phyloP scores from a whole-genome alignment of 2,888 invertebrate species.

The Amphipoea oculea region DNA sequence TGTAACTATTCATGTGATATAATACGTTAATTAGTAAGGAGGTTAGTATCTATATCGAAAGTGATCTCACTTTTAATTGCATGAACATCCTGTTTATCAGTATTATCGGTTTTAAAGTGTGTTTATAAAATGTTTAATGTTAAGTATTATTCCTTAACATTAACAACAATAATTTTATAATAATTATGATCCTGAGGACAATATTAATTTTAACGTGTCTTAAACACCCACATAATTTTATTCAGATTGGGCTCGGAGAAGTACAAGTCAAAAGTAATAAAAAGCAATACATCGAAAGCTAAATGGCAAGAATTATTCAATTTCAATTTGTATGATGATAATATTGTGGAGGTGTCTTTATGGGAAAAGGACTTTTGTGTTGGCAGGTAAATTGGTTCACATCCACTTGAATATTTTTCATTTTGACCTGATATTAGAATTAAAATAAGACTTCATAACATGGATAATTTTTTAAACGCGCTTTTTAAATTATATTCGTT shows the following conservation, averaged over 20 bases:
- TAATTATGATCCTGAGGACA: too few species aligned
- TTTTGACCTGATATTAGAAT: not conserved
- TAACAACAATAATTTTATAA: not conserved
- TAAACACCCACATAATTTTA: not conserved
- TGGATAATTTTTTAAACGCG: not conserved
- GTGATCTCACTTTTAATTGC: conserved; percentile 22
- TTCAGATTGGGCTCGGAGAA: conserved; percentile 97
- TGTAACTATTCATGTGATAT: too few species aligned
- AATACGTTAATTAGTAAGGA: too few species aligned
- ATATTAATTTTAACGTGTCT: not conserved
- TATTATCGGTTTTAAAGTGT: not conserved
- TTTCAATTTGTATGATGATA: conserved; percentile 97
- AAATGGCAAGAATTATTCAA: conserved; percentile 99
- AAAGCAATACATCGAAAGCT: conserved; percentile 89
- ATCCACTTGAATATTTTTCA: conserved; percentile 1
- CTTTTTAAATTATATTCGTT: not conserved
- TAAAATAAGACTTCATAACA: not conserved
- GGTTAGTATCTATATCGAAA: not conserved
- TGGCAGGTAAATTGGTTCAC: conserved; percentile 86
- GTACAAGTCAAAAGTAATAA: conserved; percentile 96
- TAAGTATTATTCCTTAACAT: not conserved
- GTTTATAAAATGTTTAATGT: not conserved
- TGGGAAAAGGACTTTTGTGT: conserved; percentile 93
- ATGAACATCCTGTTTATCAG: not conserved
- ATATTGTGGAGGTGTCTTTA: conserved; percentile 95